Base-by-base conservation (phyloP, 1,140 invertebrate genomes). In the Lucilia cuprina region DNA sequence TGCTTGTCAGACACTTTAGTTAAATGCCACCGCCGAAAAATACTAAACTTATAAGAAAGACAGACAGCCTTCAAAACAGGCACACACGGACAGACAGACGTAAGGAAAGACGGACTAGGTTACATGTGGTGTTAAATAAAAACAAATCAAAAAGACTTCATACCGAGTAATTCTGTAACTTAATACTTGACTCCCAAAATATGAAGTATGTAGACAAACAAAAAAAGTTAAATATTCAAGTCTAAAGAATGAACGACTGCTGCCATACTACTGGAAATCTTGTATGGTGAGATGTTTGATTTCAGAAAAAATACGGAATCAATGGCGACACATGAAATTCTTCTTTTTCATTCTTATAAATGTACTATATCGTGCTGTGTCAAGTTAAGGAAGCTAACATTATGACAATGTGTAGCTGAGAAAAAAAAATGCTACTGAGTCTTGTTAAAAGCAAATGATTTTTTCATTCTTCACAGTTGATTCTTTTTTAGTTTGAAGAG, bases 1-100 rank as follows among this genome's bases (percentile, higher is more conserved):
- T 82, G 84, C 35, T 30, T 85, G 84, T 83, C 82, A 75, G 70
- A 85, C 82, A 83, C 74, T 83, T 85, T 17, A 77, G 78, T 82
- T 74, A 82, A 80, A 80, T 74, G 78, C 47, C 74, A 50, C 41
- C 60, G n/a, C 30, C 83, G n/a, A 78, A n/a, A 7, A 5, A 21
- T 70, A 7, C 65, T 7, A 2, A 8, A n/a, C 2, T 12, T 12
- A 12, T 12, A 55, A 55, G 41, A 41, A 41, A 5, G 3, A 30
- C 41, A 5, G 3, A 30, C 41, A 55, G 50, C 50, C 50, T 17
- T 17, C 50, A 17, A 70, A 9, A 70, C 4, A 70, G 65, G 13
- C 50, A 60, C 5, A 17, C 50, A 60, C 12, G 13, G 14, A 60
- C 5, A n/a, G 55, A 60, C 55, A 60, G 50, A 19, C n/a, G 5